Evolutionary conservation across 2,113 vertebrate species (phyloP).

Genomic region (Columbina picui): DNA sequence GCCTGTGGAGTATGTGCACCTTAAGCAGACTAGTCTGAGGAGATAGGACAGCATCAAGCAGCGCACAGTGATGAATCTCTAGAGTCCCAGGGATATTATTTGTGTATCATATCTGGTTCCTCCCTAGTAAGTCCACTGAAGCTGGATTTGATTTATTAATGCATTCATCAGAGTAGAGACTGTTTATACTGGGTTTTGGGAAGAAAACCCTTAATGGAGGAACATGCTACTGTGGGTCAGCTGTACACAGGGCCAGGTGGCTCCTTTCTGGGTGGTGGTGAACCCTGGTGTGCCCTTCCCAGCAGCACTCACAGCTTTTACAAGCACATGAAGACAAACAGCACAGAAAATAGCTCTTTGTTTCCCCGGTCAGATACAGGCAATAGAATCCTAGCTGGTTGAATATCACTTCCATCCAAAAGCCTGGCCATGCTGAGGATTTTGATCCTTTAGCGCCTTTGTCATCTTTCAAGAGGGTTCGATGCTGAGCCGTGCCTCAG

Average conservation of each 20-base stretch:
- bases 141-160: background rate
- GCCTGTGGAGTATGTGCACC: accelerated
- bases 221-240: background rate
- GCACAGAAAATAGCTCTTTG: background rate
- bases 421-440: background rate
- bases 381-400: no score
- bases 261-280: background rate
- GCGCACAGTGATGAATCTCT: accelerated
- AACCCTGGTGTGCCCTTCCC: background rate
- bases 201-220: background rate
- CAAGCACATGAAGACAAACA: background rate
- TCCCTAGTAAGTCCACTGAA: background rate
- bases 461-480: background rate
- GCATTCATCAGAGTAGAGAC: background rate
- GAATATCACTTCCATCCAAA: background rate
- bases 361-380: background rate
- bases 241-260: background rate
- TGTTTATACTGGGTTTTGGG: background rate
- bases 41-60: background rate
- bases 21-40: background rate
- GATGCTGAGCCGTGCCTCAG: accelerated
- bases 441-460: background rate
- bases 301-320: background rate
- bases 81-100: background rate
- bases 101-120: background rate